Evolutionary conservation across 2,888 invertebrate species (phyloP), one percentile per base, ranked within the genome.

Genomic region (Nemapogon koenigi): DNA sequence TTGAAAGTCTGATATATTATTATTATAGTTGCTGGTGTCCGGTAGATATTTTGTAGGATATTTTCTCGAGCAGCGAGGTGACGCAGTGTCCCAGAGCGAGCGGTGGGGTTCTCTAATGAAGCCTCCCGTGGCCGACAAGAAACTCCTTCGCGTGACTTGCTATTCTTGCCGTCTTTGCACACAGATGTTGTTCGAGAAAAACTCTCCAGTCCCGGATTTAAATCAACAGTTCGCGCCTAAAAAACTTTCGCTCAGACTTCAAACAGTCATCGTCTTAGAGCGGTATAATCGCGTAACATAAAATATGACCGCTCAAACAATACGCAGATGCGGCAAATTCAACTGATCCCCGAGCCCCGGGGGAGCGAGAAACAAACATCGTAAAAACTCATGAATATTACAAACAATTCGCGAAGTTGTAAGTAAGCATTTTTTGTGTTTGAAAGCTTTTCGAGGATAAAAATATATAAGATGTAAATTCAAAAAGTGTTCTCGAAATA

Each of bases 341-440:
- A 52, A 53, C 59, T 57, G 67, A 63, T 62, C 59, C 58, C 44
- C 44, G 16, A 15, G 51, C 59, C 58, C 55, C 45, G 53, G 51
- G n/a, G 51, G 51, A 47, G 46, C 37, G 57, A 52, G 59, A 55
- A 59, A 61, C 58, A 61, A 66, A 64, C 58, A 60, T 59, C 56
- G 65, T 62, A 68, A 65, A 68, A 69, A 70, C 57, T 66, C 61
- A 59, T 53, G 55, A 60, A 62, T 58, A 61, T 60, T 59, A 56
- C 59, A 51, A 59, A 61, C 61, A 63, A 62, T 62, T 62, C 60
- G 50, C 53, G 48, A 62, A 61, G 49, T 64, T 60, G 54, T 62
- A 59, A 60, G 57, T 55, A 53, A 59, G 50, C 50, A 55, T 57
- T 57, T 59, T 57, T 57, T 53, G 16, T 13, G 35, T 39, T 35